Conservation (phyloP, 2,888 invertebrate species). For the Eretmocerus hayati region DNA sequence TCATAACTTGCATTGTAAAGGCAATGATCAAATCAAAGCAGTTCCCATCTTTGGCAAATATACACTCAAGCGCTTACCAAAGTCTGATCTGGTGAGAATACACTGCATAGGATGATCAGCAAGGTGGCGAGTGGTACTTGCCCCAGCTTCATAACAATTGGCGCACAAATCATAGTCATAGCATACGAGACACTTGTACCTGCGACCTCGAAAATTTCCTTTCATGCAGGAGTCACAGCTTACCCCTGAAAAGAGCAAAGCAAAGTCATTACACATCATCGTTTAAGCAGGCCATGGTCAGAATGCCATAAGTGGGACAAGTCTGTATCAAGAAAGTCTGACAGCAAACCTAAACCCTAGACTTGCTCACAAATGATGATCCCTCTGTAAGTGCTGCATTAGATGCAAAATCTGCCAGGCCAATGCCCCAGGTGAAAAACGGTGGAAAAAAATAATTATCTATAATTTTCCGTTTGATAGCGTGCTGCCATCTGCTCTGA, state of each 20-base stretch:
- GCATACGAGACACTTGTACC: slow-evolving; percentile 98
- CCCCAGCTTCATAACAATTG: slow-evolving; percentile 88
- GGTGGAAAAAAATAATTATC: background rate
- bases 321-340: no score
- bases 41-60: no score
- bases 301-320: slow-evolving; percentile 13
- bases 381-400: no score
- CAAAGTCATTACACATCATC: background rate
- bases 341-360: background rate
- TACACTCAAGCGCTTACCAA: slow-evolving; percentile 60
- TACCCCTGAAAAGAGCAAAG: slow-evolving; percentile 62
- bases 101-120: slow-evolving; percentile 99
- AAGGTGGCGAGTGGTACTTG: slow-evolving; percentile 85
- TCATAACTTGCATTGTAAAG: background rate
- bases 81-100: slow-evolving; percentile 93
- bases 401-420: background rate
- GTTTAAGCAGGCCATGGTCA: slow-evolving; percentile 19
- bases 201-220: slow-evolving; percentile 93
- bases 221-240: slow-evolving; percentile 99
- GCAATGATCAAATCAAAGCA: background rate
- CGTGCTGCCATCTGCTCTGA: slow-evolving; percentile 45
- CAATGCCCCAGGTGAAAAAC: slow-evolving; percentile 3
- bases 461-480: slow-evolving; percentile 19
- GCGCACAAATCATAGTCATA: slow-evolving; percentile 99
- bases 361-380: no score